A percentile compares a stretch with the other conserved stretches of the same genome.
phyloP scores from a whole-genome alignment of 2,888 invertebrate species.

The Lasiommata megera region DNA sequence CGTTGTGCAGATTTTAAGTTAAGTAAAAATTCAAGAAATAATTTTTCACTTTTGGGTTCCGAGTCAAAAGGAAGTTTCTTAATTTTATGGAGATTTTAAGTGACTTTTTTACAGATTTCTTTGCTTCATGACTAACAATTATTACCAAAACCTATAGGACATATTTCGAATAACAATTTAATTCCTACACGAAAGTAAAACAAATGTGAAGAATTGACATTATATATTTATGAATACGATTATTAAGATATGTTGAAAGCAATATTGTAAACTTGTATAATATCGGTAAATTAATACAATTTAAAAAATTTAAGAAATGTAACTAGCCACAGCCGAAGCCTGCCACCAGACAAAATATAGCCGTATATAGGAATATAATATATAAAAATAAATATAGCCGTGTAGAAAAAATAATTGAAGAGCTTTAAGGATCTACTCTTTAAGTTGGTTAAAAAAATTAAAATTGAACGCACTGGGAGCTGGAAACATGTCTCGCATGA shows the following conservation, averaged over 20 bases:
- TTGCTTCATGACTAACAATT: not conserved
- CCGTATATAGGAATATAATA: no score
- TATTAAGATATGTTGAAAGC: no score
- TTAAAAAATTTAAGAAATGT: no score
- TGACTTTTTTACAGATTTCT: constrained; percentile 34
- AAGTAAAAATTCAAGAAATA: constrained; percentile 74
- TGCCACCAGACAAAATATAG: no score
- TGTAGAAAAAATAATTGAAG: no score
- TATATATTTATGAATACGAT: no score
- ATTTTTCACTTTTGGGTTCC: constrained; percentile 67
- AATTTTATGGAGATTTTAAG: constrained; percentile 63
- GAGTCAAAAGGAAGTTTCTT: constrained; percentile 59
- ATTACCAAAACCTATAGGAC: not conserved
- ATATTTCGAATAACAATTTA: not conserved
- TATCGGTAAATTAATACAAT: no score
- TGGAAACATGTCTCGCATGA: constrained; percentile 40
- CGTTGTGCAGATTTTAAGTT: constrained; percentile 78
- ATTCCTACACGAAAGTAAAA: not conserved
- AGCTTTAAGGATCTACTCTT: no score
- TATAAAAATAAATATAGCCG: no score
- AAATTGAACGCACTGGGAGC: constrained; percentile 5
- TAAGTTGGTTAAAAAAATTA: not conserved
- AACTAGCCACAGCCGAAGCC: no score
- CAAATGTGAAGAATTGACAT: no score
- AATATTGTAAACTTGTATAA: no score